Percentiles rank a stretch among this genome's conserved stretches.
Evolutionary conservation across 2,113 vertebrate species (phyloP).

Genomic region (Cricetomys ansorgei): DNA sequence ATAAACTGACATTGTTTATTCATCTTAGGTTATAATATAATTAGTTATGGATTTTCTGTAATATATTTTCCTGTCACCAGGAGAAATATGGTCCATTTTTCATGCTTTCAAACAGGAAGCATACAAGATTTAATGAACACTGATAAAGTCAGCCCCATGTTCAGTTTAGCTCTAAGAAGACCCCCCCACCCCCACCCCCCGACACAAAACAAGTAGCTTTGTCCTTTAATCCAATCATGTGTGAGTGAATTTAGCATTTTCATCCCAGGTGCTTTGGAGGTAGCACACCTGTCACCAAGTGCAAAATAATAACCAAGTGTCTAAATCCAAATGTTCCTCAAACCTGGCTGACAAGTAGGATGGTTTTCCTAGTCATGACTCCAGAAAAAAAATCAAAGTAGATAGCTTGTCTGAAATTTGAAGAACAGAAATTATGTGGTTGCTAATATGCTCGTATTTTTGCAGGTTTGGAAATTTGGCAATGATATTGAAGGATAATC

Average conservation of each 20-base stretch:
- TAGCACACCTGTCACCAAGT: constrained; percentile 70
- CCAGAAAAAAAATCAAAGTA: background rate
- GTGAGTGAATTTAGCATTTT: constrained; percentile 72
- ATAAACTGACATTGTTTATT: constrained; percentile 69
- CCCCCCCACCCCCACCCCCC: background rate
- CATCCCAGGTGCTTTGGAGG: constrained; percentile 69
- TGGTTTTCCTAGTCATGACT: background rate
- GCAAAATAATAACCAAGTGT: constrained; percentile 74
- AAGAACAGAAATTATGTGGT: background rate
- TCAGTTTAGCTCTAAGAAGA: constrained; percentile 35
- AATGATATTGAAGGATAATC: background rate
- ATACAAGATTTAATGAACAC: background rate
- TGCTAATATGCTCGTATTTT: background rate
- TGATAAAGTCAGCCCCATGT: constrained; percentile 43
- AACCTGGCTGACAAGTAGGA: constrained; percentile 53
- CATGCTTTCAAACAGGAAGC: constrained; percentile 65
- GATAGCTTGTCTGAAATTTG: background rate
- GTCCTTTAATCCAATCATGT: constrained; percentile 74
- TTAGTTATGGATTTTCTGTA: constrained; percentile 68
- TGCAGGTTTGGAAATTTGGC: background rate
- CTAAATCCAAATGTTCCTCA: constrained; percentile 65
- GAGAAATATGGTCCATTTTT: constrained; percentile 42
- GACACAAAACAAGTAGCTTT: constrained; percentile 36
- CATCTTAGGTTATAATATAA: constrained; percentile 70
- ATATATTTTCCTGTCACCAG: constrained; percentile 65